Base-by-base conservation (phyloP, 2,113 vertebrate species). In the Lamprotornis superbus region DNA sequence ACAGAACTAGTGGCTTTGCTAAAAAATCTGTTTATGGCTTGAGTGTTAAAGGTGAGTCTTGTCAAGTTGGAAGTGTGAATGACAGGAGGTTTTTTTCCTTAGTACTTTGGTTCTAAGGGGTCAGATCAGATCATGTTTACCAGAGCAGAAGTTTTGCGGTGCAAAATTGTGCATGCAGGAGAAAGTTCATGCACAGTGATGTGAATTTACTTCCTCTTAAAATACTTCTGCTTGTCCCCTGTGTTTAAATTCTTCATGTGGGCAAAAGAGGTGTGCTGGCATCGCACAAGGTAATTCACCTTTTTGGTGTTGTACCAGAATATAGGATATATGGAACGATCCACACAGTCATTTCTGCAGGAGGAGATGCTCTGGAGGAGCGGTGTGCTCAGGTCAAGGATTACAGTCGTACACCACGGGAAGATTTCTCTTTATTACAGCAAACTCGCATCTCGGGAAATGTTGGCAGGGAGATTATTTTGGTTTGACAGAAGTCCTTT, bases 21-120 rank as follows among this genome's bases (percentile, higher is more conserved):
- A 24, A 46, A 61, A 65, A 33, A 31, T 63, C 9, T 50, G 8
- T n/a, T 73, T 57, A 31, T 80, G 52, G 46, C 61, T 75, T 87
- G 4, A 37, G 0, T 67, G 11, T 49, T 60, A 49, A 64, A 68
- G n/a, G 12, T 65, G 70, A 69, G 15, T 53, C 24, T 68, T 33
- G 12, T 25, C 19, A 53, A 69, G 25, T 64, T 28, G 12, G 24
- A 73, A 35, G 5, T 78, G 37, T 28, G 31, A 46, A 12, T 63
- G 49, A 42, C 12, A 63, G 35, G 46, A 80, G 11, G 4, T 15
- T 8, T 27, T 80, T 64, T 49, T 35, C 17, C 0, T 0, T 44
- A 44, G 28, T 56, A 64, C 27, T 2, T 42, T 11, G 5, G 15
- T 7, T 77, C 89, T 59, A 52, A 37, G 17, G 64, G 79, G 28